Base-by-base conservation (phyloP, 2,113 vertebrate genomes). In the Stercorarius parasiticus region DNA sequence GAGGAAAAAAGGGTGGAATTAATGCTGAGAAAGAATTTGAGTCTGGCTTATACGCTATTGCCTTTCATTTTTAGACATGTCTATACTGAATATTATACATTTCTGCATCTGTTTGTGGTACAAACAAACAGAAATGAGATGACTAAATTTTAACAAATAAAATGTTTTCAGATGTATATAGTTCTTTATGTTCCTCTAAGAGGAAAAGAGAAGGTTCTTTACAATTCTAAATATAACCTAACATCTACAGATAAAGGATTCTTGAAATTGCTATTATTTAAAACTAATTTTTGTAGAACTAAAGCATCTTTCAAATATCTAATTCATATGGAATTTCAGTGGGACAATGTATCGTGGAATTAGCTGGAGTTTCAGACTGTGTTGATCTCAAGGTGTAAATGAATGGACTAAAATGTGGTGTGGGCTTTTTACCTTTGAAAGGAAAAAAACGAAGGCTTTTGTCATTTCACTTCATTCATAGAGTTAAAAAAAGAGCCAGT, bases 1-100 rank as follows among this genome's bases (percentile, higher is more conserved):
- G 73, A 86, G 76, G 84, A 96, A 88, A 92, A 83, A 95, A 90
- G 65, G 62, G 80, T 94, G 86, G 93, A 97, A 97, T 98, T 98
- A 98, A 97, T 96, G 93, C 92, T 95, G 93, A 86, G 86, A 92
- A 97, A 94, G 96, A 97, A 97, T 98, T 97, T 93, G 34, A 81
- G 82, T 95, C 67, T 91, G 93, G 61, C 61, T 96, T 88, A 79
- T 74, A 78, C 80, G 95, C 95, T 69, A 73, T 86, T 96, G 94
- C 81, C 53, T 96, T 97, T 98, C 86, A 70, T 86, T 97, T 92
- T 67, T 86, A 94, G 84, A 81, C 59, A 69, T 86, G 69, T 84
- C 83, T 92, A 81, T 64, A 70, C 50, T 82, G 92, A 93, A 71
- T 70, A 29, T 59, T 86, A 43, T 84, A 42, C 73, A 84, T 88